These are phyloP conservation scores for Octomys mimax DNA, from an alignment of 2,797 vertebrate genomes.

Conservation along the genomic window DNA sequence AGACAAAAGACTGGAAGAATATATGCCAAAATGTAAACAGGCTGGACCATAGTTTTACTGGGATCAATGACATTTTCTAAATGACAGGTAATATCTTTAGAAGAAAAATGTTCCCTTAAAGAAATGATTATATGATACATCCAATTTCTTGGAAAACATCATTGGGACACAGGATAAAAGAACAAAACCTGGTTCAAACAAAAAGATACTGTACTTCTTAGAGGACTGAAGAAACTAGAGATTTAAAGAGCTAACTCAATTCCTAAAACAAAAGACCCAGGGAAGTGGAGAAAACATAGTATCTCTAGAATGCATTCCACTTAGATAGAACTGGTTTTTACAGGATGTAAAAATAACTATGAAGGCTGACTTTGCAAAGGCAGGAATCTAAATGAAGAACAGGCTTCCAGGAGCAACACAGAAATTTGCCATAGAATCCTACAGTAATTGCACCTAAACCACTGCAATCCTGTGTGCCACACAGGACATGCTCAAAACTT, in stretches of 20 bases:
- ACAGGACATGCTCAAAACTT: constrained; percentile 23
- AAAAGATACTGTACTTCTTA: neutral
- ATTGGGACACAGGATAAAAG: neutral
- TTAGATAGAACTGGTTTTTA: neutral
- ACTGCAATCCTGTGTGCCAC: neutral
- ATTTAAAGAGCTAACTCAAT: neutral
- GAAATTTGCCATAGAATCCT: neutral
- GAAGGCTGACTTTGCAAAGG: constrained; percentile 29
- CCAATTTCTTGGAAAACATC: neutral
- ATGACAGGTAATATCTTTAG: neutral
- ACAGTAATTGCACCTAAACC: neutral
- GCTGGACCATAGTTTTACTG: neutral
- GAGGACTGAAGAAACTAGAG: neutral
- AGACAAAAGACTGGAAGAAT: neutral
- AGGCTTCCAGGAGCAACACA: neutral
- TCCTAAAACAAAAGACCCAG: constrained; percentile 5
- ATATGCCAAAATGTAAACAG: neutral
- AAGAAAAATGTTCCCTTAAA: constrained; percentile 30
- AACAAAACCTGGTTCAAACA: neutral
- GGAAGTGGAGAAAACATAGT: neutral
- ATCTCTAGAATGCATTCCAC: neutral
- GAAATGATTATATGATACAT: neutral
- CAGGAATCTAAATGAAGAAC: constrained; percentile 1
- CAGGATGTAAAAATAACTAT: constrained; percentile 9
- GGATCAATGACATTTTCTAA: constrained; percentile 48